These are phyloP conservation scores for Drosophila ohnishii DNA, from an alignment of 1,140 invertebrate species.

Conservation along the genomic window DNA sequence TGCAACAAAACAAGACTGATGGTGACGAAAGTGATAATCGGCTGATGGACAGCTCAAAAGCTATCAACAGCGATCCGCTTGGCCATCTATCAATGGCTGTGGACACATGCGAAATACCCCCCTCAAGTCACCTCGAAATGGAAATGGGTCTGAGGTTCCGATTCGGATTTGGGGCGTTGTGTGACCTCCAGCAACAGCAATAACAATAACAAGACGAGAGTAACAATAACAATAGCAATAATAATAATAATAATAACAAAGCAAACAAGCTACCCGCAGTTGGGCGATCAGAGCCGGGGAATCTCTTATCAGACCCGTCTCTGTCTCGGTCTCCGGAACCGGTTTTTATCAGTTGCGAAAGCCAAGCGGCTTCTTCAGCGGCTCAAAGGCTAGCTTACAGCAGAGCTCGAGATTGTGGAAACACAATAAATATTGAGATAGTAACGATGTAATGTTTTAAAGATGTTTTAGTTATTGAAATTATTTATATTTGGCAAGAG, in stretches of 20 bases:
- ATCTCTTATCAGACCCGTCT: constrained; percentile 52
- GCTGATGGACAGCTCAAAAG: constrained; percentile 21
- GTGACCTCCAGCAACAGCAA: constrained; percentile 39
- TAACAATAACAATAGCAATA: constrained; percentile 32
- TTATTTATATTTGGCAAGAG: not conserved
- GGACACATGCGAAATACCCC: constrained; percentile 35
- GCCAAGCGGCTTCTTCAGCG: constrained; percentile 22
- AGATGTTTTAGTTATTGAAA: not conserved
- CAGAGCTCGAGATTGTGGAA: not conserved
- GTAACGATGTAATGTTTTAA: not conserved
- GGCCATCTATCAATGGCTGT: constrained; percentile 25
- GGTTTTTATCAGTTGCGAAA: constrained; percentile 80
- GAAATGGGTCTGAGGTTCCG: constrained; percentile 17
- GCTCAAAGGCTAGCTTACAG: constrained; percentile 17
- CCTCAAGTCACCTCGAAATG: constrained; percentile 32
- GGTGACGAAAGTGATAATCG: constrained; percentile 23
- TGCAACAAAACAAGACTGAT: constrained; percentile 24
- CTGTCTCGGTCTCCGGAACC: constrained; percentile 38
- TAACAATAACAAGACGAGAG: constrained; percentile 16
- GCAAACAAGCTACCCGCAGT: constrained; percentile 32
- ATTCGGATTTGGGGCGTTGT: constrained; percentile 22
- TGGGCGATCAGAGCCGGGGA: constrained; percentile 8
- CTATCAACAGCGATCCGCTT: constrained; percentile 8
- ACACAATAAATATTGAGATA: not conserved
- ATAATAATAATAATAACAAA: constrained; percentile 40